Evolutionary conservation across 2,888 invertebrate species (phyloP).

Genomic region (Tillus elongatus): DNA sequence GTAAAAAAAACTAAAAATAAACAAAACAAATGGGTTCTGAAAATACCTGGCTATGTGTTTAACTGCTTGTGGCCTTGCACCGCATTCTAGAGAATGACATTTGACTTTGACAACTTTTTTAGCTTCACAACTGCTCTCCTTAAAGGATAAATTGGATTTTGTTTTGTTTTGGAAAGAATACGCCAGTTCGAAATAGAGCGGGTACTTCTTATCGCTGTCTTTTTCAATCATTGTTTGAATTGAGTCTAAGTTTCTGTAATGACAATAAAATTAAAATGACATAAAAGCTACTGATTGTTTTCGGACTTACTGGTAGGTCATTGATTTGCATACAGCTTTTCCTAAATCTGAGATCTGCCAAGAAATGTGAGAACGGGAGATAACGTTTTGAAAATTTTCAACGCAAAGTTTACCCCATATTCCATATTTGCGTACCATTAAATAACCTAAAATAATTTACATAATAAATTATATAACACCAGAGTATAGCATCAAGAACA

Average conservation of each 20-base stretch:
- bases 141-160: constrained; percentile 57
- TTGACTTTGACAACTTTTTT: constrained; percentile 58
- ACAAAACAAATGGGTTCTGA: neutral
- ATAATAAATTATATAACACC: no score
- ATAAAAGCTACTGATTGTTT: no score
- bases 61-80: constrained; percentile 57
- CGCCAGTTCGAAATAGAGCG: constrained; percentile 58
- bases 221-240: no score
- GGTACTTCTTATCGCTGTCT: no score
- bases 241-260: no score
- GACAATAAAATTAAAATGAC: no score
- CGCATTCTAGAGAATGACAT: constrained; percentile 61
- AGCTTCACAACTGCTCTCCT: constrained; percentile 52
- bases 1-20: constrained; percentile 4
- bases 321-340: constrained; percentile 63
- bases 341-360: constrained; percentile 63
- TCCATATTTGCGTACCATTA: constrained; percentile 66
- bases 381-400: constrained; percentile 54
- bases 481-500: no score
- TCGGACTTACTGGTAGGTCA: constrained; percentile 60
- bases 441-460: constrained; percentile 54
- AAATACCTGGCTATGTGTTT: constrained; percentile 59
- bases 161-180: constrained; percentile 47
- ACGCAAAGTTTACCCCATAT: constrained; percentile 71
- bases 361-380: constrained; percentile 48